Evolutionary conservation across 2,888 invertebrate species (phyloP).

Genomic region (Ecdyonurus torrentis): DNA sequence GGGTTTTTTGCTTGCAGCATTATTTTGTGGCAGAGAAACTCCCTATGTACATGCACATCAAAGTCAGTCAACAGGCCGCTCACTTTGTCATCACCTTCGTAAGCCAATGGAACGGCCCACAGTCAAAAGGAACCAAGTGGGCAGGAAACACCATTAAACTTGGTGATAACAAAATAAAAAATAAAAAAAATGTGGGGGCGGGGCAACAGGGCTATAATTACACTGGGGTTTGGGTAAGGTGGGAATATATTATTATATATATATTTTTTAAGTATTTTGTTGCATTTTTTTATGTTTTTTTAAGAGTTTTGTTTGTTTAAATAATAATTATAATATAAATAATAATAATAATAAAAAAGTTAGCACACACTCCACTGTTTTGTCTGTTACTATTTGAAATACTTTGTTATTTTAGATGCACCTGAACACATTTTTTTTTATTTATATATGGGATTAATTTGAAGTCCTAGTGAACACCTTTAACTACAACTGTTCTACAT

Average conservation of each 20-base stretch:
- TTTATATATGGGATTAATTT: neutral
- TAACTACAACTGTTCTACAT: slow-evolving; percentile 87
- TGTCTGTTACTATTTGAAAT: slow-evolving; percentile 12
- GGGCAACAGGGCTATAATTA: neutral
- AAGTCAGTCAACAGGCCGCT: neutral
- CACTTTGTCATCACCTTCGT: no score
- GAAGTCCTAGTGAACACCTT: slow-evolving; percentile 4
- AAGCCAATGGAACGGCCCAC: neutral
- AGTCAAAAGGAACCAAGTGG: neutral
- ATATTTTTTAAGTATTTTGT: neutral
- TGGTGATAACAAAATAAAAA: no score
- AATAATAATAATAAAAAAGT: slow-evolving; percentile 13
- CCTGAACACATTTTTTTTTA: slow-evolving; percentile 10
- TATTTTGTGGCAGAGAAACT: neutral
- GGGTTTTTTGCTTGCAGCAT: neutral
- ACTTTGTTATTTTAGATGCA: slow-evolving; percentile 9
- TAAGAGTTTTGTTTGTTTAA: no score
- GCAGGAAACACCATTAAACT: neutral
- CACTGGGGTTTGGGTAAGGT: neutral
- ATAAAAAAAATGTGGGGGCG: neutral
- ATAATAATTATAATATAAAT: slow-evolving; percentile 17
- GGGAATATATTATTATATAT: neutral
- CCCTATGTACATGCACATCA: neutral
- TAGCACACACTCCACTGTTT: slow-evolving; percentile 9
- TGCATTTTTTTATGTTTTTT: slow-evolving; percentile 13